phyloP scores from a whole-genome alignment of 2,888 invertebrate species.

The Neuroscelio doddi region DNA sequence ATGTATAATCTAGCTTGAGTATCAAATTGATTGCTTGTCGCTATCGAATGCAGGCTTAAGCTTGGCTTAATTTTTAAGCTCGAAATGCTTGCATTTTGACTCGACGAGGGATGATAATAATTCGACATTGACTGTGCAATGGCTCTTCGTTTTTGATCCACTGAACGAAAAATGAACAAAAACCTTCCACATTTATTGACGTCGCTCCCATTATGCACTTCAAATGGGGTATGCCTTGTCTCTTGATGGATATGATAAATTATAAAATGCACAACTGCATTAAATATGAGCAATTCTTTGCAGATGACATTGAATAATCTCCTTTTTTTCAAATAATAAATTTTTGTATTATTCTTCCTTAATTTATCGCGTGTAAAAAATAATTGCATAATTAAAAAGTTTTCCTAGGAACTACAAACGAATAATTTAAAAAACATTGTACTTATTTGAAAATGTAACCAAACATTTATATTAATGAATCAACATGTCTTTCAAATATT shows the following conservation, averaged over 20 bases:
- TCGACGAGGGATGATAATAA: constrained; percentile 22
- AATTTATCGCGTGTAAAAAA: no score
- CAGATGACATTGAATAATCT: constrained; percentile 14
- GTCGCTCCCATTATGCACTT: constrained; percentile 34
- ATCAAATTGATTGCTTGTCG: constrained; percentile 29
- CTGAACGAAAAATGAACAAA: constrained; percentile 32
- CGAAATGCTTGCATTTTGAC: constrained; percentile 10
- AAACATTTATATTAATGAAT: no score
- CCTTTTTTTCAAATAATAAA: neutral
- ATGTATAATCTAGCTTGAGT: constrained; percentile 20
- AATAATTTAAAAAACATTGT: no score
- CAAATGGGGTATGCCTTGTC: constrained; percentile 27
- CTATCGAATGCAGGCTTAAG: constrained; percentile 14
- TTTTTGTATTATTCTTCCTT: no score
- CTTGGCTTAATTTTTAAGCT: constrained; percentile 24
- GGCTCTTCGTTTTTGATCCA: constrained; percentile 17
- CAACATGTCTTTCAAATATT: no score
- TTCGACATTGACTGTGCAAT: constrained; percentile 23
- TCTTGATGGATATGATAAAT: constrained; percentile 32
- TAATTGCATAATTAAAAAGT: no score
- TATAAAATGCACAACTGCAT: constrained; percentile 24
- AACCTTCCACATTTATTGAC: constrained; percentile 37
- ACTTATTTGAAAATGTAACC: no score
- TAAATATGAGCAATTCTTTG: constrained; percentile 11
- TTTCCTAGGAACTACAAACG: no score